Conservation (phyloP, 2,797 vertebrate species). For the Oceanodroma leucorhoa region DNA sequence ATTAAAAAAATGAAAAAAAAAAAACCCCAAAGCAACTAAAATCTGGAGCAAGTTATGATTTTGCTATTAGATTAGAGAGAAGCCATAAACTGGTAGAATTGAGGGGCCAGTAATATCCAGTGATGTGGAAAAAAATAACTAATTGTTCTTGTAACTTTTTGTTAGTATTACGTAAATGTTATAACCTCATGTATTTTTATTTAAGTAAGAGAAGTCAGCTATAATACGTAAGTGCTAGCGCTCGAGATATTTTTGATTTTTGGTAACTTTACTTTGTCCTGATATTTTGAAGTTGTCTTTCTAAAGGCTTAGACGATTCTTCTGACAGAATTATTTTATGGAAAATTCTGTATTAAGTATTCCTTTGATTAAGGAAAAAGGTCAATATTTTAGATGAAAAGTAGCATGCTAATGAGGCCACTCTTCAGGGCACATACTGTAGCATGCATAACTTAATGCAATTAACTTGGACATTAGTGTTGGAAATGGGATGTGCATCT, state of each 20-base stretch:
- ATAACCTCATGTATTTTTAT: not conserved
- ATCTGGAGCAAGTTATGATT: not conserved
- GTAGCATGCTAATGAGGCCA: not conserved
- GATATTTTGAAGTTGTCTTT: not conserved
- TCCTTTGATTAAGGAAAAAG: not conserved
- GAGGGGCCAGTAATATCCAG: not conserved
- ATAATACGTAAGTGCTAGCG: fast-evolving
- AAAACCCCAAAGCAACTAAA: not conserved
- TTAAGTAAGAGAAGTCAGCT: not conserved
- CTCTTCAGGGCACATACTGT: not conserved
- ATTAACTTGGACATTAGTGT: not conserved
- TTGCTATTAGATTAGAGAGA: not conserved
- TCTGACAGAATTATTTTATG: not conserved
- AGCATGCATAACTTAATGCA: not conserved
- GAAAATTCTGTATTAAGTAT: not conserved
- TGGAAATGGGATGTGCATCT: not conserved
- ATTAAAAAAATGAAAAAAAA: not conserved
- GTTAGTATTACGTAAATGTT: not conserved
- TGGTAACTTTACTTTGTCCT: not conserved
- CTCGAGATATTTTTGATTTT: not conserved
- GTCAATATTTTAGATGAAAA: not conserved
- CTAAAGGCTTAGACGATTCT: not conserved
- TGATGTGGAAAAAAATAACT: not conserved
- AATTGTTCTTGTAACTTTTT: not conserved
- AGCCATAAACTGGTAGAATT: not conserved